phyloP scores from a whole-genome alignment of 2,888 invertebrate species.

The Harpalus rufipes region DNA sequence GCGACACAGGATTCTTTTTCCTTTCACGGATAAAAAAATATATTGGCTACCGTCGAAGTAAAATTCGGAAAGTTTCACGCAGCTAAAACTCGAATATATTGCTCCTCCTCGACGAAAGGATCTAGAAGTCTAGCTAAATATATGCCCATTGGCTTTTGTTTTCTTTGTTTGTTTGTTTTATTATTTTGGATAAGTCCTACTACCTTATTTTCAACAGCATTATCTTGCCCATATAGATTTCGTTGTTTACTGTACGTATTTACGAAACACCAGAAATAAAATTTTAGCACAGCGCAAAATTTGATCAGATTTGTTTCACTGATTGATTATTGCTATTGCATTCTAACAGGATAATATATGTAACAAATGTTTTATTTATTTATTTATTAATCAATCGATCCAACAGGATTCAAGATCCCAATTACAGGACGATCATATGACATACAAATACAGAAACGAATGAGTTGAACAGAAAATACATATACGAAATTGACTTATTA shows the following conservation, averaged over 20 bases:
- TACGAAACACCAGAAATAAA: conserved; percentile 7
- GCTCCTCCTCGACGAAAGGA: conserved; percentile 41
- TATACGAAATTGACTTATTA: no score
- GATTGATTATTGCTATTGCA: not conserved
- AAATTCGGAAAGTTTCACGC: conserved; percentile 56
- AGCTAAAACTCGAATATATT: conserved; percentile 60
- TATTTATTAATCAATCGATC: no score
- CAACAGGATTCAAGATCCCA: no score
- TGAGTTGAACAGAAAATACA: no score
- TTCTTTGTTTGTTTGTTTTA: conserved; percentile 57
- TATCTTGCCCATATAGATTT: conserved; percentile 30
- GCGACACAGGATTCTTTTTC: conserved; percentile 19
- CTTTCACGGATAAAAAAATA: conserved; percentile 61
- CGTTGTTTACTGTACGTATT: conserved; percentile 10
- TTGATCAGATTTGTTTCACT: not conserved
- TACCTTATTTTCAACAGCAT: conserved; percentile 23
- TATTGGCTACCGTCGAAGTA: conserved; percentile 61
- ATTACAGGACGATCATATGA: no score
- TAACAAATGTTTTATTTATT: no score
- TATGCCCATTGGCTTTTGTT: conserved; percentile 39
- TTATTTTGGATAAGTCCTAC: conserved; percentile 56
- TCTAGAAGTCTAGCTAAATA: conserved; percentile 48
- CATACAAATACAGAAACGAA: no score
- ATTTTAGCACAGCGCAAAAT: conserved; percentile 22
- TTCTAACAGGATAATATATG: no score